Conservation (phyloP, 2,888 invertebrate genomes). For the Drosophila eohydei region DNA sequence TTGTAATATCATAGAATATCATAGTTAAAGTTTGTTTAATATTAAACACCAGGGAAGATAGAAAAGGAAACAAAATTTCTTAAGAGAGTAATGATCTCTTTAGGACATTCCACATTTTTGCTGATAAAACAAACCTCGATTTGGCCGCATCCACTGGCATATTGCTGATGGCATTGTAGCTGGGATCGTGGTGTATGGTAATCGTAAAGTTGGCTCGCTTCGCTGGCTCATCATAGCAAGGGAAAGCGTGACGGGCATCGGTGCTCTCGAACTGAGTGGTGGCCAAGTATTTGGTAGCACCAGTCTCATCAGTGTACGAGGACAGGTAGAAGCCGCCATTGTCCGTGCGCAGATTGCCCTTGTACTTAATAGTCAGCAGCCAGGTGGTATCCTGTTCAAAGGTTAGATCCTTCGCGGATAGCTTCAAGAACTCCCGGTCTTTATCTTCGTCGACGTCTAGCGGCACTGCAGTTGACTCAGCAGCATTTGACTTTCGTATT, state of each 20-base stretch:
- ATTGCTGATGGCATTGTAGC: slow-evolving; percentile 81
- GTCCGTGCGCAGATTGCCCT: slow-evolving; percentile 87
- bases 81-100: not conserved
- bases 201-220: slow-evolving; percentile 88
- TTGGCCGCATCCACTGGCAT: slow-evolving; percentile 85
- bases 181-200: slow-evolving; percentile 73
- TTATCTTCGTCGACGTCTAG: slow-evolving; percentile 28
- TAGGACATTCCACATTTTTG: not conserved
- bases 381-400: slow-evolving; percentile 84
- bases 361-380: slow-evolving; percentile 86
- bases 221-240: slow-evolving; percentile 89
- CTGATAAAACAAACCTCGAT: slow-evolving; percentile 37
- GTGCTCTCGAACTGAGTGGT: slow-evolving; percentile 90
- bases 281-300: slow-evolving; percentile 85
- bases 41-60: too few species aligned
- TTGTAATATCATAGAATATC: not conserved
- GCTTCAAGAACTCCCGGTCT: slow-evolving; percentile 74
- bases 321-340: slow-evolving; percentile 89
- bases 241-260: slow-evolving; percentile 89
- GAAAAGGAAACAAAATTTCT: too few species aligned
- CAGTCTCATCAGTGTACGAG: slow-evolving; percentile 83
- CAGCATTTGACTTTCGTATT: slow-evolving; percentile 38
- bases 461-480: not conserved
- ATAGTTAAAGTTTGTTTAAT: not conserved
- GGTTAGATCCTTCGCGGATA: slow-evolving; percentile 40